Evolutionary conservation across 2,113 vertebrate species (phyloP), one percentile per base, ranked within the genome.

Genomic region (Montifringilla adamsi): DNA sequence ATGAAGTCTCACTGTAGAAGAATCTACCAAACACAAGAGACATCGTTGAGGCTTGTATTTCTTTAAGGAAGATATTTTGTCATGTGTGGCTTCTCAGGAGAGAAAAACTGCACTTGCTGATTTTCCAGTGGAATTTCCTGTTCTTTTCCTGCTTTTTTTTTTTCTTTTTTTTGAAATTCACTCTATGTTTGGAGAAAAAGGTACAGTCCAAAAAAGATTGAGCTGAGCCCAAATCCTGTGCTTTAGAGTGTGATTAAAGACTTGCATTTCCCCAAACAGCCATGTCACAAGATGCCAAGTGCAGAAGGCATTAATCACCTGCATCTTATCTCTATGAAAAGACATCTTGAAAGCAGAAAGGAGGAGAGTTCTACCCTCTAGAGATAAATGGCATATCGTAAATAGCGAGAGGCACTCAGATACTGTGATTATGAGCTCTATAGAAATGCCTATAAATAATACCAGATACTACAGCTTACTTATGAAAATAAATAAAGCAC

Each of bases 401-500:
- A 97, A 95, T 95, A 95, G 90, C 11, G n/a, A 31, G 52, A 92
- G 82, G 75, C 88, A 89, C 91, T 96, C 77, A 43, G 87, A 96
- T 94, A 90, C 94, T 86, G 84, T 93, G 89, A 94, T 95, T 91
- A 94, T 97, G 87, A 96, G 84, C 93, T 95, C 87, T 87, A 95
- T 94, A 92, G 95, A 96, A 96, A 93, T 87, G 70, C 72, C 86
- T 87, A 87, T 96, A 97, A 94, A 96, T 96, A 95, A 95, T 84
- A 73, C n/a, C 84, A 68, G 76, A 90, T 89, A 87, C 66, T 94
- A 49, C 67, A 92, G 81, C 77, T 96, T 96, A 74, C 82, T 95
- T 95, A 88, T 4, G 72, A 67, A 94, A 95, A 92, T 89, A 95
- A 97, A 95, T 96, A 95, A 96, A 93, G 41, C 16, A 13, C 60